Base-by-base conservation (phyloP, 1,140 invertebrate species). In the Neodiprion fabricii region DNA sequence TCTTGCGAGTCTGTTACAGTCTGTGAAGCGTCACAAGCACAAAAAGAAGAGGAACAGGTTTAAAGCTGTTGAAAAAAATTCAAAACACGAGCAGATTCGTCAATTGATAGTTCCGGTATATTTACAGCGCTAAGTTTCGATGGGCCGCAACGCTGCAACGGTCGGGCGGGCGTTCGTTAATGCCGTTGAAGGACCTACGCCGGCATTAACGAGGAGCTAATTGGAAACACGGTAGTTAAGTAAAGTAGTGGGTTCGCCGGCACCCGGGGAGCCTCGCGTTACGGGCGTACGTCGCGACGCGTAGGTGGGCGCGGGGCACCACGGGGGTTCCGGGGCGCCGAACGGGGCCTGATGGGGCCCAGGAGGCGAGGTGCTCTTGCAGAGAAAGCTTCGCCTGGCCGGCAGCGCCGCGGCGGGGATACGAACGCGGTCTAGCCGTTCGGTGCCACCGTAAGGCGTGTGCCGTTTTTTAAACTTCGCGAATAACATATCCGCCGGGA, bases 311-410 rank as follows among this genome's bases (percentile, higher is more conserved):
- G 53, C 11, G 53, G 53, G 53, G 53, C 53, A 8, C 53, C 53
- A 61, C 53, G 53, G 53, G 53, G 53, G 53, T 61, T 17, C 53
- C 53, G 53, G 11, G 53, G 53, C 11, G 53, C 53, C n/a, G 53
- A 61, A 61, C 53, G 53, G 53, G 53, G n/a, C 53, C 53, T 17
- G 53, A 61, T 17, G 53, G 53, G 53, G 53, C n/a, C 53, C 53
- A 61, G 53, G 53, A 61, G 84, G 84, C 84, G 84, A 82, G 81
- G 81, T 85, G 83, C 80, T 82, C 82, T 40, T 40, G 28, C 83
- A 84, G 84, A 85, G 84, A 85, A 85, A 85, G 84, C 84, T 76
- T 78, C 75, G 78, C 70, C 74, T 75, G 72, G 68, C 67, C 9
- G 65, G 23, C 66, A 68, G 75, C 68, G 72, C 66, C 66, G 75